Percentiles rank a stretch among this genome's conserved stretches.
phyloP scores from a whole-genome alignment of 2,797 vertebrate genomes.

The Anniella stebbinsi region DNA sequence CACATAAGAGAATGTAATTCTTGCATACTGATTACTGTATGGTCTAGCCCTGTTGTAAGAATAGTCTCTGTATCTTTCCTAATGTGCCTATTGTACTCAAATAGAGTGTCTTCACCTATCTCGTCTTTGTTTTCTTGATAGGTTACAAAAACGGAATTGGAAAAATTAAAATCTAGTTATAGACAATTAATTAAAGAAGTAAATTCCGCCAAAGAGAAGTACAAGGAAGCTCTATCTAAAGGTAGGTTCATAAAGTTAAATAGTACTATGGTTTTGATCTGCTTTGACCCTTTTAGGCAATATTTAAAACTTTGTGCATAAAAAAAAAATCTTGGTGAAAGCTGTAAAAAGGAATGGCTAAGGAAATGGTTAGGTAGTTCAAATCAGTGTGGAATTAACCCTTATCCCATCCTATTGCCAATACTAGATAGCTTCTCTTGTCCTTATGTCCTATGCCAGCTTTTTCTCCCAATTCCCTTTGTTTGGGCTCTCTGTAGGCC shows the following conservation, averaged over 20 bases:
- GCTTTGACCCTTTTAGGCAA: slow-evolving; percentile 48
- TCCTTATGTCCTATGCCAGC: neutral
- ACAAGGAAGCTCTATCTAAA: slow-evolving; percentile 92
- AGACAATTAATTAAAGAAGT: slow-evolving; percentile 94
- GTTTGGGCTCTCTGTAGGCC: neutral
- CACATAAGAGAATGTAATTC: neutral
- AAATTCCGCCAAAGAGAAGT: slow-evolving; percentile 93
- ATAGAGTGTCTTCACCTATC: slow-evolving; percentile 23
- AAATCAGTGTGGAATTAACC: neutral
- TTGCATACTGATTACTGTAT: neutral
- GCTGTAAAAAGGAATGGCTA: neutral
- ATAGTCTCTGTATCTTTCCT: neutral
- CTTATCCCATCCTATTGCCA: neutral
- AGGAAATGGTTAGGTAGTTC: neutral
- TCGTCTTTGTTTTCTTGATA: slow-evolving; percentile 71
- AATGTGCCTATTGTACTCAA: neutral
- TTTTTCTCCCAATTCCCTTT: neutral
- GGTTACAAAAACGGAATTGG: slow-evolving; percentile 94
- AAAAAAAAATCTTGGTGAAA: neutral
- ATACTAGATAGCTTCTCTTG: neutral
- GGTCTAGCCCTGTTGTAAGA: neutral
- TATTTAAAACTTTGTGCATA: neutral
- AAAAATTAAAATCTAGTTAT: slow-evolving; percentile 93
- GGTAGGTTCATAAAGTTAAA: slow-evolving; percentile 78
- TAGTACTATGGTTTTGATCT: slow-evolving; percentile 1